Evolutionary conservation across 2,888 invertebrate genomes (phyloP), one percentile per base, ranked within the genome.

Genomic region (Sphecodes monilicornis): DNA sequence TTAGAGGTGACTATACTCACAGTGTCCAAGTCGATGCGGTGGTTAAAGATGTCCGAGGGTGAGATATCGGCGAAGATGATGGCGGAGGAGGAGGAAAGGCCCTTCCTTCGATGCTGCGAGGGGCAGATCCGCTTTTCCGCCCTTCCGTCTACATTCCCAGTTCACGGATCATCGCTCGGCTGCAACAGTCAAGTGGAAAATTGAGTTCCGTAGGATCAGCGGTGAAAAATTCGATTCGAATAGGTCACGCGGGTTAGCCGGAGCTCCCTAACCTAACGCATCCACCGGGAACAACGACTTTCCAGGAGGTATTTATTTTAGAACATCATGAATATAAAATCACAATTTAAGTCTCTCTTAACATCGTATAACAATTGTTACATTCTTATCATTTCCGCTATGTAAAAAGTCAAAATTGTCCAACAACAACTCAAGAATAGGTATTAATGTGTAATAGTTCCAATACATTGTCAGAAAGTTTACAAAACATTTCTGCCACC

Each of bases 101-200:
- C 81, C 87, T 91, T 90, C 89, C 90, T 90, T 89, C 89, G 89
- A 91, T 89, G 80, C 89, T 86, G 89, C 90, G 90, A 88, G 91
- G 89, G 88, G 84, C 89, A 90, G 90, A 90, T 91, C 90, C 88
- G 89, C 88, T 89, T 92, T 88, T 87, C 87, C 88, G 89, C 89
- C 82, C 88, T 87, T 77, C 81, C 91, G 89, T 92, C 92, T 94
- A 93, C 92, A 93, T 93, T 91, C 92, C 92, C 91, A 83, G 82
- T 88, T 90, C 87, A 86, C 89, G 88, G 78, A 87, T 91, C 93
- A 93, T 92, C 91, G 88, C 86, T 87, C 80, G 88, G 88, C 93
- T 94, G 91, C 18, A 91, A 93, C 84, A 86, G 70, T 32, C 70
- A 74, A 82, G 79, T 74, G 70, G 71, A 76, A 85, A 76, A 78